Conservation (phyloP, 2,797 vertebrate genomes). For the Acanthis flammea region DNA sequence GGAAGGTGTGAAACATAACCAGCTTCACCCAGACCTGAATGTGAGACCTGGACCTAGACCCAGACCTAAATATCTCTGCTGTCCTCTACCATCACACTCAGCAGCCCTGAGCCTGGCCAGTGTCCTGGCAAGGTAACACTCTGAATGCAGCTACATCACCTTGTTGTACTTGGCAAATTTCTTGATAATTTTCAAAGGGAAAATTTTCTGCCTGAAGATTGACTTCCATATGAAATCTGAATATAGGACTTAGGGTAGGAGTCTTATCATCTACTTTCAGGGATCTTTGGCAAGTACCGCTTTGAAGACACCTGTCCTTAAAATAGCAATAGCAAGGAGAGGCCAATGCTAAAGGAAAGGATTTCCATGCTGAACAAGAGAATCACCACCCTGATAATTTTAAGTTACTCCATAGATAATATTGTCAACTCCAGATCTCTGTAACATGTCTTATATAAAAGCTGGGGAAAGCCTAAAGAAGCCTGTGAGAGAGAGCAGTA, state of each 20-base stretch:
- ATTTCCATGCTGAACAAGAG: neutral
- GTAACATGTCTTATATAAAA: neutral
- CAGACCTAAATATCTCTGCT: neutral
- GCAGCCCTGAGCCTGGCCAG: neutral
- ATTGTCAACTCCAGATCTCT: neutral
- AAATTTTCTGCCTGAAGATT: neutral
- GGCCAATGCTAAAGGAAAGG: neutral
- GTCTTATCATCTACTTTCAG: neutral
- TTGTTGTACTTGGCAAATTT: neutral
- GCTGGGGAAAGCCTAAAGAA: neutral
- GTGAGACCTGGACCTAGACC: neutral
- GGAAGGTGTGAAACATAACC: neutral
- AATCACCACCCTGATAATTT: neutral
- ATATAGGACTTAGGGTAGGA: neutral
- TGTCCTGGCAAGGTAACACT: neutral
- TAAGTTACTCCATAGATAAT: neutral
- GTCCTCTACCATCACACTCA: neutral
- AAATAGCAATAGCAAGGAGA: neutral
- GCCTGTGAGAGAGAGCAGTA: neutral
- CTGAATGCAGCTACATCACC: rapidly evolving
- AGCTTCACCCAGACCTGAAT: neutral
- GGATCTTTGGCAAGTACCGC: neutral
- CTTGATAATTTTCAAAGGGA: neutral
- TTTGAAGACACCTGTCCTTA: neutral
- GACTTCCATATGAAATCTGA: neutral